These are phyloP conservation scores for Zaprionus taronus DNA, from an alignment of 1,140 invertebrate genomes.

Conservation along the genomic window DNA sequence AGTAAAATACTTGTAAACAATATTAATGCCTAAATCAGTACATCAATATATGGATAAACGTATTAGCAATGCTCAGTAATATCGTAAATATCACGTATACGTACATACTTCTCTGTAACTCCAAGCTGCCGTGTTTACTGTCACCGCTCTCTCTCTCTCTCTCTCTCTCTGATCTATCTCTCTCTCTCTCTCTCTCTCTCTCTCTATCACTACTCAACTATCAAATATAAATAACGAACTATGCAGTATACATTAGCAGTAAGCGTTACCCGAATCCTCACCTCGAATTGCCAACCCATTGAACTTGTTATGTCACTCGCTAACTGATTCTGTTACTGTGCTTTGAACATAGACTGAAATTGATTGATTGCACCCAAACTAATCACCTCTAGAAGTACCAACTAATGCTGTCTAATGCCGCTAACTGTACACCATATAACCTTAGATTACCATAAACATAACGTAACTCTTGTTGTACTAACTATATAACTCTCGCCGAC, in stretches of 20 bases:
- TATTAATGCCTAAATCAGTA: slow-evolving; percentile 65
- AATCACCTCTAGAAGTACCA: slow-evolving; percentile 35
- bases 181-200: slow-evolving; percentile 44
- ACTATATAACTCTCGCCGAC: slow-evolving; percentile 8
- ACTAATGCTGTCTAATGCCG: slow-evolving; percentile 34
- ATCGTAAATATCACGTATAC: slow-evolving; percentile 75
- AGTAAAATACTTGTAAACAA: slow-evolving; percentile 64
- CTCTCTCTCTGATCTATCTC: slow-evolving; percentile 35
- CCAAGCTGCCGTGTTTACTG: slow-evolving; percentile 71
- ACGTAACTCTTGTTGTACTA: slow-evolving; percentile 36
- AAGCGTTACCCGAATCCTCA: slow-evolving; percentile 41
- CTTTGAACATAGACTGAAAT: slow-evolving; percentile 62
- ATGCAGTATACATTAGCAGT: slow-evolving; percentile 30
- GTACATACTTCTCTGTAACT: slow-evolving; percentile 70
- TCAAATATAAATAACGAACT: slow-evolving; percentile 27
- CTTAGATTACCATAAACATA: slow-evolving; percentile 22
- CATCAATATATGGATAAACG: slow-evolving; percentile 59
- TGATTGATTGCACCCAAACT: slow-evolving; percentile 40
- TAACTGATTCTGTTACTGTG: slow-evolving; percentile 57
- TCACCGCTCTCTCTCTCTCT: slow-evolving; percentile 64
- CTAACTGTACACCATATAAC: slow-evolving; percentile 19
- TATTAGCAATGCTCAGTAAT: slow-evolving; percentile 75
- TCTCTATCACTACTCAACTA: slow-evolving; percentile 58
- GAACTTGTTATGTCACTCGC: slow-evolving; percentile 41
- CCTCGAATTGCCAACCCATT: slow-evolving; percentile 35